Evolutionary conservation across 2,888 invertebrate species (phyloP).

Genomic region (Chrysolina americana): DNA sequence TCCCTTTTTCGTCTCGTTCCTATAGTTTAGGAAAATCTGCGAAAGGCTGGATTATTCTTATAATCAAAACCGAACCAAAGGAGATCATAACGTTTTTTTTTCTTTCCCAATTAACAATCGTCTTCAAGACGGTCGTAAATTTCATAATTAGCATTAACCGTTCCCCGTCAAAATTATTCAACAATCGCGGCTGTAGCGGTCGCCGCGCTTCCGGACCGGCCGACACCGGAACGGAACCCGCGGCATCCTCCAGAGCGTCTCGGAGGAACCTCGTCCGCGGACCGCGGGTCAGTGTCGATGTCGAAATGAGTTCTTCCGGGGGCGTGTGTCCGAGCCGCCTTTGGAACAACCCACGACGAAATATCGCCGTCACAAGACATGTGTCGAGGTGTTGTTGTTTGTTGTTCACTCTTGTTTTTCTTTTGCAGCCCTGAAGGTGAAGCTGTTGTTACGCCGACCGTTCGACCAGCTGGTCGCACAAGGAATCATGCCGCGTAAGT

Average conservation of each 20-base stretch:
- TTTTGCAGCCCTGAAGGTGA: slow-evolving; percentile 94
- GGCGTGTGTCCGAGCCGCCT: slow-evolving; percentile 7
- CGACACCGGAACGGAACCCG: slow-evolving; percentile 17
- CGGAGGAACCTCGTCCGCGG: too few species aligned
- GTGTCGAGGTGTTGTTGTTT: slow-evolving; percentile 26
- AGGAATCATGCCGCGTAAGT: slow-evolving; percentile 99
- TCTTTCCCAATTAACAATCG: neutral
- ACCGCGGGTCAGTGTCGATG: too few species aligned
- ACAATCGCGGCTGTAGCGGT: slow-evolving; percentile 6
- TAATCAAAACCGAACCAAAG: too few species aligned
- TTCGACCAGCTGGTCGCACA: slow-evolving; percentile 96
- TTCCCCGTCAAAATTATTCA: slow-evolving; percentile 1
- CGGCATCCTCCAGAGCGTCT: slow-evolving; percentile 1
- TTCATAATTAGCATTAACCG: neutral
- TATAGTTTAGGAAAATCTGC: too few species aligned
- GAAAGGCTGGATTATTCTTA: too few species aligned
- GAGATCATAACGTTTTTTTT: too few species aligned
- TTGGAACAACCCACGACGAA: slow-evolving; percentile 7
- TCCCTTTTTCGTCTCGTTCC: too few species aligned
- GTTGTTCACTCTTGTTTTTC: slow-evolving; percentile 53
- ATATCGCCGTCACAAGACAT: slow-evolving; percentile 30
- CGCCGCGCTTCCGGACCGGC: neutral
- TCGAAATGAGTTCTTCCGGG: slow-evolving; percentile 4
- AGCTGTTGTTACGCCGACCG: slow-evolving; percentile 94
- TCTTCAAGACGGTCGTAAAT: neutral